Evolutionary conservation across 2,113 vertebrate species (phyloP).

Genomic region (Rhea americana): DNA sequence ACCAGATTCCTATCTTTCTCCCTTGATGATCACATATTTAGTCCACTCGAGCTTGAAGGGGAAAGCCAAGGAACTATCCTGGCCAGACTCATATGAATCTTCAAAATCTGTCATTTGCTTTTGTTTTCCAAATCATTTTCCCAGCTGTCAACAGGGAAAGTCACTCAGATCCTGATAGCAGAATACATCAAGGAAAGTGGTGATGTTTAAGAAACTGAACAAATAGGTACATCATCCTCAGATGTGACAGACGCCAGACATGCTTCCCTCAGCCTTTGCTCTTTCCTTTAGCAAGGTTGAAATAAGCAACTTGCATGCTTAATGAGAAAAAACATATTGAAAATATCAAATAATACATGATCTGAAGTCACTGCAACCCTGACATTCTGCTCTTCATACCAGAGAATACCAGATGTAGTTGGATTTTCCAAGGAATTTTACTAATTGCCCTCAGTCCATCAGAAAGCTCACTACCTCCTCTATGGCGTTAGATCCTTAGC

Average conservation of each 20-base stretch:
- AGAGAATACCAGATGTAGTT: neutral
- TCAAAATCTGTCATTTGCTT: neutral
- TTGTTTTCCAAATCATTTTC: neutral
- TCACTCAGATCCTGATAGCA: neutral
- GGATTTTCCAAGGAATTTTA: neutral
- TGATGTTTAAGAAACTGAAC: conserved; percentile 36
- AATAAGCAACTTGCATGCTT: conserved; percentile 3
- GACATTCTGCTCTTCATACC: neutral
- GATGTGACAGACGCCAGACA: neutral
- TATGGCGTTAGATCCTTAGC: neutral
- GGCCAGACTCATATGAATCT: neutral
- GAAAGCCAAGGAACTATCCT: neutral
- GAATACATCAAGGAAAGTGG: neutral
- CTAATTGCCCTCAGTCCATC: neutral
- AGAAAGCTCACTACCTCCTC: conserved; percentile 20
- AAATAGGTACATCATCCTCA: neutral
- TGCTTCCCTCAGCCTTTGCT: neutral
- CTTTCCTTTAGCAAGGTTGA: conserved; percentile 1
- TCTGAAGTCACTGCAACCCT: neutral
- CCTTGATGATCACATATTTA: neutral
- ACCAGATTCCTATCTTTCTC: neutral
- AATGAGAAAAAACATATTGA: conserved; percentile 6
- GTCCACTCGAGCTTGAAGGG: neutral
- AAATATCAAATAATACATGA: conserved; percentile 4
- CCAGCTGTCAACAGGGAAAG: neutral